These are phyloP conservation scores for Lasiurus cinereus DNA, from an alignment of 2,113 vertebrate genomes.

Conservation along the genomic window DNA sequence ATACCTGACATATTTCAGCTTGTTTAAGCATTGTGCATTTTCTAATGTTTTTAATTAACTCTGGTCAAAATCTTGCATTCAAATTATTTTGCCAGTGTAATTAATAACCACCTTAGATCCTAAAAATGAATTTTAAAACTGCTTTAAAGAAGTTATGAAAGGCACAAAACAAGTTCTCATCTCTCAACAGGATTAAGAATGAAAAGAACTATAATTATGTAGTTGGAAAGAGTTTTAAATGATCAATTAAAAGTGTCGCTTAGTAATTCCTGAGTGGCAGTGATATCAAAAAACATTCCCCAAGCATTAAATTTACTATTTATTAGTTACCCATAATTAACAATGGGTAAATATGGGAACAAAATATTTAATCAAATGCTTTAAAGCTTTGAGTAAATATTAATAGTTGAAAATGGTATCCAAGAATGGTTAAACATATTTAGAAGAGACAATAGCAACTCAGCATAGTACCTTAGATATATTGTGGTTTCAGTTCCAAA, in stretches of 20 bases:
- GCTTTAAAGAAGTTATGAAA: conserved; percentile 75
- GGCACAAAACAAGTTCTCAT: conserved; percentile 75
- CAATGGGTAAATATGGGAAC: conserved; percentile 30
- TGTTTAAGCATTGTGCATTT: conserved; percentile 45
- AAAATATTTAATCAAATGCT: conserved; percentile 68
- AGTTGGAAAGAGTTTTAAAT: conserved; percentile 66
- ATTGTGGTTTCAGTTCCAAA: not conserved
- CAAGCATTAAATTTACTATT: conserved; percentile 59
- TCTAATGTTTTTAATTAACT: conserved; percentile 58
- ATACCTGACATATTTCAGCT: not conserved
- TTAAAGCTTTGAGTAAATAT: conserved; percentile 59
- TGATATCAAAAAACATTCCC: no score
- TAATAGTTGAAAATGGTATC: conserved; percentile 57
- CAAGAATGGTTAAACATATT: conserved; percentile 53
- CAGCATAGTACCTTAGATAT: not conserved
- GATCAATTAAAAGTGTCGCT: conserved; percentile 59
- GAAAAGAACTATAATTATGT: conserved; percentile 69
- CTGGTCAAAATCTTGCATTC: conserved; percentile 63
- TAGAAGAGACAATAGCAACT: conserved; percentile 29
- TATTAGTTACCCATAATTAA: conserved; percentile 49
- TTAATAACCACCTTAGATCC: conserved; percentile 36
- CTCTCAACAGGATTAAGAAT: conserved; percentile 61
- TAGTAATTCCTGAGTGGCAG: conserved; percentile 73
- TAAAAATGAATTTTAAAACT: conserved; percentile 65
- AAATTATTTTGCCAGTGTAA: conserved; percentile 63